Evolutionary conservation across 2,888 invertebrate species (phyloP), one percentile per base, ranked within the genome.

Genomic region (Digitonthophagus gazella): DNA sequence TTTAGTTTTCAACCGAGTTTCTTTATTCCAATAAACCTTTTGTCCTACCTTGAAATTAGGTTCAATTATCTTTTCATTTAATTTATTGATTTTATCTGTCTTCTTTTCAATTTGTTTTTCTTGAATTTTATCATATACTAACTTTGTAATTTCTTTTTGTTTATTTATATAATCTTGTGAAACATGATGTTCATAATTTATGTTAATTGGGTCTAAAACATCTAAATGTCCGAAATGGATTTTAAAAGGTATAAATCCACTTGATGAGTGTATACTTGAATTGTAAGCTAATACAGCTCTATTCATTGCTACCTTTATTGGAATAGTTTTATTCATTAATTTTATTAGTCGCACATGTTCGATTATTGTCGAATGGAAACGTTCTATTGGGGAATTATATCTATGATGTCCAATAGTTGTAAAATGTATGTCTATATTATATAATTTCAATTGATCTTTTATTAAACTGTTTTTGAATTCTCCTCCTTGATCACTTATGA

Each of bases 391-490:
- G 3, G 64, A 58, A 54, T 71, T 44, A 8, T 6, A 44, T 8
- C 11, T 44, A 2, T 44, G 28, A 44, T 44, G 28, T 8, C 28
- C 2, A 3, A 20, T 19, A 11, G 68, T 68, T 8, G 64, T 68
- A 8, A 54, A 68, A 64, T 61, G 66, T 16, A 67, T 15, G 2
- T 69, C n/a, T 15, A 71, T 71, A 67, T 72, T 72, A 19, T 72
- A 58, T 18, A 69, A 18, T 16, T 66, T 20, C 16, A 70, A 66
- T 44, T 68, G 64, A 18, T 69, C 65, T 66, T 66, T 20, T 14
- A 69, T 11, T 19, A 69, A 54, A 8, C 22, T 18, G 64, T 72
- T 72, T 20, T 70, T 66, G 66, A 72, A 72, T 70, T 71, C 68
- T 4, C 28, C 61, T 16, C 71, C 72, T 15, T 64, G 69, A 28